phyloP scores from a whole-genome alignment of 2,113 vertebrate genomes.

The Athene cunicularia region DNA sequence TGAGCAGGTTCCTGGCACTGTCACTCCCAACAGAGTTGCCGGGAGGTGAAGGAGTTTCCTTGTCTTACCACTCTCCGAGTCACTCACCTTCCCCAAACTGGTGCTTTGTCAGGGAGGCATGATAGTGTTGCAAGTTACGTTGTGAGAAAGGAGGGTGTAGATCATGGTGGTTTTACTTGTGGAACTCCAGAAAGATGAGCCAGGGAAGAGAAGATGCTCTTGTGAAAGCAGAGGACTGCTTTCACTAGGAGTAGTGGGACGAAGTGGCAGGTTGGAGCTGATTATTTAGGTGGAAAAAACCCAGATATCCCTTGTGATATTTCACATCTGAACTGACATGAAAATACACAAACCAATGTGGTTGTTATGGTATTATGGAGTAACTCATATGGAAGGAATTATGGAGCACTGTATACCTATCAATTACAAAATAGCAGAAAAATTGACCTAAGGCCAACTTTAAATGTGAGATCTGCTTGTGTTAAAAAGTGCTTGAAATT shows the following conservation, averaged over 20 bases:
- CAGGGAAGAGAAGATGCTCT: neutral
- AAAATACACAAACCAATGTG: neutral
- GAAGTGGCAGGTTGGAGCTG: neutral
- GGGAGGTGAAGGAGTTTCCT: neutral
- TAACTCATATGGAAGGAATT: too few relatives aligned
- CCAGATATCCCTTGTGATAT: neutral
- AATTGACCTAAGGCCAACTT: neutral
- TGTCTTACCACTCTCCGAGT: neutral
- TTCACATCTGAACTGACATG: neutral
- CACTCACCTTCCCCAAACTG: neutral
- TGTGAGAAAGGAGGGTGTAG: fast-evolving
- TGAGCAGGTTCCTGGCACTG: fast-evolving
- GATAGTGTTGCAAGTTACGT: neutral
- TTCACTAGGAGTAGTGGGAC: neutral
- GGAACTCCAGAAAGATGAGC: neutral
- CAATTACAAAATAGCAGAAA: neutral
- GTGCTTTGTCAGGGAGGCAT: neutral
- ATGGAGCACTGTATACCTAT: neutral
- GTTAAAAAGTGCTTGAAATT: neutral
- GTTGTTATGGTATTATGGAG: too few relatives aligned
- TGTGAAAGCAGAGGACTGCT: neutral
- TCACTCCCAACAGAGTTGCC: neutral
- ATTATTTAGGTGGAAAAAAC: neutral
- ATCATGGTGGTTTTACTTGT: neutral
- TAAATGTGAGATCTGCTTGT: neutral